These are phyloP conservation scores for Pontoporia blainvillei DNA, from an alignment of 2,113 vertebrate genomes.

Conservation along the genomic window DNA sequence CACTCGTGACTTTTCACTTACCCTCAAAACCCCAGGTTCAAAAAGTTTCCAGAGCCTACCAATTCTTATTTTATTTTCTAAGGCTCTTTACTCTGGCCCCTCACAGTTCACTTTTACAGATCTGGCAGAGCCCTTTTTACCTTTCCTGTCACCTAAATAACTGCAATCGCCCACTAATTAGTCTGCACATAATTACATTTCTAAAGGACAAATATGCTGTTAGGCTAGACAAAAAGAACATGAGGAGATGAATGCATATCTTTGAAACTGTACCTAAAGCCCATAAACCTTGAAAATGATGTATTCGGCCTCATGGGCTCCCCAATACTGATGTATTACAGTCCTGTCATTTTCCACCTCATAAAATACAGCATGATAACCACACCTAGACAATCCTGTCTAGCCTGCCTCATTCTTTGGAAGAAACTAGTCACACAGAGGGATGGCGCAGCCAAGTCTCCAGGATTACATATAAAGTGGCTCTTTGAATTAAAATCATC, in stretches of 20 bases:
- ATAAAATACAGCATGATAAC: background rate
- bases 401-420: background rate
- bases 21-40: background rate
- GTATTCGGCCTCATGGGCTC: background rate
- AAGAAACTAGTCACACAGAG: background rate
- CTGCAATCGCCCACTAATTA: constrained; percentile 39
- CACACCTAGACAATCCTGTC: background rate
- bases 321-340: background rate
- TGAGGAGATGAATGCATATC: background rate
- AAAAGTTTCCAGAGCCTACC: background rate
- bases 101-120: constrained; percentile 26
- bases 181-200: constrained; percentile 55
- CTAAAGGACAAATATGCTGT: constrained; percentile 49
- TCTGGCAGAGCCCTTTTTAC: constrained; percentile 7
- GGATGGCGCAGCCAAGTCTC: background rate
- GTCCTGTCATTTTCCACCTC: background rate
- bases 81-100: background rate
- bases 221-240: constrained; percentile 12
- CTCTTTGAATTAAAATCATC: background rate
- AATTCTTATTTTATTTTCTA: background rate
- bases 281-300: background rate
- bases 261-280: background rate
- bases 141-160: constrained; percentile 46
- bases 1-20: background rate
- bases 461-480: background rate